Conservation (phyloP, 2,888 invertebrate genomes). For the Thymelicus sylvestris region DNA sequence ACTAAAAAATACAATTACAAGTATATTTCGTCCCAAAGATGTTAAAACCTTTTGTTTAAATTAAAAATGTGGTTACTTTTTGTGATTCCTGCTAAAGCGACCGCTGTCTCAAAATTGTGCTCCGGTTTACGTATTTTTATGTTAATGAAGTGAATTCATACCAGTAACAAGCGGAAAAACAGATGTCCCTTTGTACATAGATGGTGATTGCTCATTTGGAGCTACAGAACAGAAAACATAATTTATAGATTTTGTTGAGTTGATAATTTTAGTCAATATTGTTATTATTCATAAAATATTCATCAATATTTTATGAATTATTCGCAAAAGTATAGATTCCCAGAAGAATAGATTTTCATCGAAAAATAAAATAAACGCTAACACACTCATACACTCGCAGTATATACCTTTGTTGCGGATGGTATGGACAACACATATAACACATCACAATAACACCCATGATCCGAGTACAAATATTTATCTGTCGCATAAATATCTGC, state of each 20-base stretch:
- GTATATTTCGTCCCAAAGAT: slow-evolving; percentile 54
- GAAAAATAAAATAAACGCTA: no score
- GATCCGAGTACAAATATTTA: no score
- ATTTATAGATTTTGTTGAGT: background rate
- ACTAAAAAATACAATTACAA: slow-evolving; percentile 62
- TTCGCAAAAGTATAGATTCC: no score
- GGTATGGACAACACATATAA: no score
- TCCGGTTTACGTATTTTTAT: slow-evolving; percentile 43
- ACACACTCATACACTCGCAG: no score
- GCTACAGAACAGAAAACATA: background rate
- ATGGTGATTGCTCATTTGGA: background rate
- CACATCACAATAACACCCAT: no score
- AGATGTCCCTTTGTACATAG: slow-evolving; percentile 26
- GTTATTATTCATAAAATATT: no score
- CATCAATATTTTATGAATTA: no score
- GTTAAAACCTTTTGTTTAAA: slow-evolving; percentile 65
- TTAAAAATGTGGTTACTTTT: slow-evolving; percentile 58
- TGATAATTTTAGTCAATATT: no score
- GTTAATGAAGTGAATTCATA: slow-evolving; percentile 44
- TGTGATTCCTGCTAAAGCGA: slow-evolving; percentile 40
- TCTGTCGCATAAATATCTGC: no score
- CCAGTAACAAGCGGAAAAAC: slow-evolving; percentile 32
- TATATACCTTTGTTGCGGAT: no score
- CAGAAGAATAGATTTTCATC: no score
- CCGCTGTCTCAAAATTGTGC: slow-evolving; percentile 39